A percentile compares a stretch with the other conserved stretches of the same genome.
Conservation (phyloP, 2,113 vertebrate genomes). For the Alosa alosa region DNA sequence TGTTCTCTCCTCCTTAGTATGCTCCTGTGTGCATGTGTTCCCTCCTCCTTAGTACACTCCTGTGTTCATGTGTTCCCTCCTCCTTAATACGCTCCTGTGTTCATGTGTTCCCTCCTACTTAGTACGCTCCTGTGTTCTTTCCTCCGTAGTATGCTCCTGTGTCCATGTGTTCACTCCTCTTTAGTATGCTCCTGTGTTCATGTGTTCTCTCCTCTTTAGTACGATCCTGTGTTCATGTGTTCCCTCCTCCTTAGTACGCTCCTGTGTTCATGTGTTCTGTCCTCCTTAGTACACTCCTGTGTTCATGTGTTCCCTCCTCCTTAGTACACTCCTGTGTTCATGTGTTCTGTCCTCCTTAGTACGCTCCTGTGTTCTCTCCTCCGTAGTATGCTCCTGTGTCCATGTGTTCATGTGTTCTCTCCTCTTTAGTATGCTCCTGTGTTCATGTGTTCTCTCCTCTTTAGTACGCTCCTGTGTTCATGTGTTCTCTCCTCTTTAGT, state of each 20-base stretch:
- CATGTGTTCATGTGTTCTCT: background rate
- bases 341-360: background rate
- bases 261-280: slow-evolving; percentile 37
- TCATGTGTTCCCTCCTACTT: background rate
- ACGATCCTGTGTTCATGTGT: too few relatives aligned
- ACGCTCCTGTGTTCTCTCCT: too few relatives aligned
- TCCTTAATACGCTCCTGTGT: slow-evolving; percentile 31
- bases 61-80: background rate
- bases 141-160: slow-evolving; percentile 83
- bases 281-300: too few relatives aligned
- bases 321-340: slow-evolving; percentile 82
- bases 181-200: too few relatives aligned
- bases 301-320: slow-evolving; percentile 4
- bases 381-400: slow-evolving; percentile 2
- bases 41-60: too few relatives aligned
- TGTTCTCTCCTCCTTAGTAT: too few relatives aligned
- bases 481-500: slow-evolving; percentile 65
- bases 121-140: background rate
- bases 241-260: too few relatives aligned
- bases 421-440: background rate
- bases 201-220: too few relatives aligned
- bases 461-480: background rate
- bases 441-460: background rate
- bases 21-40: background rate
- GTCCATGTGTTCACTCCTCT: background rate